Base-by-base conservation (phyloP, 2,113 vertebrate genomes). In the Craseonycteris thonglongyai region DNA sequence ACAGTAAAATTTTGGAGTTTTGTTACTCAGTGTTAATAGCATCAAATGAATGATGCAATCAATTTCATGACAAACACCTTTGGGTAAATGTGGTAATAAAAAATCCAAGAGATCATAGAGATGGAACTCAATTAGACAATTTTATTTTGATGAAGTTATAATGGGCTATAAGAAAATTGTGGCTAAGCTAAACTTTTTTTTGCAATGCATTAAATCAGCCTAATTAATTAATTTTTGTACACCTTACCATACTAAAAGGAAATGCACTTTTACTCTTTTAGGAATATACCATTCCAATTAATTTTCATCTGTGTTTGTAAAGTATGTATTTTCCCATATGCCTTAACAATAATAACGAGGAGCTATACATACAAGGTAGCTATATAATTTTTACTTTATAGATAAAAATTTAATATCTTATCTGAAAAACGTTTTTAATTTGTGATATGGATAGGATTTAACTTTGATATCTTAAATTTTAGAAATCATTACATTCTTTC, bases 391-490 rank as follows among this genome's bases (percentile, higher is more conserved):
- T 91, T 96, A 85, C 40, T 95, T 89, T 83, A 89, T 47, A 82
- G 47, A 94, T 11, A 94, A 21, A 96, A 92, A 85, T 75, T 12
- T 54, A 87, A 84, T 42, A 72, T 1, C 8, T 80, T 86, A 91
- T 59, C 14, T 88, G 82, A 58, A 92, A 83, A 88, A 54, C 49
- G 1, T 83, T 80, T 90, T 95, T 15, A 92, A 85, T 88, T 76
- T 92, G 40, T 88, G 81, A 94, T 85, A 71, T 66, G 35, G 61
- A 83, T 38, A 68, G 69, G 95, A 85, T 51, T 74, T 56, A n/a
- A 92, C 88, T 96, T 93, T 78, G 42, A 92, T 93, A 61, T 83
- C 42, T 86, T 96, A 95, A 89, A 94, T 95, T 82, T 22, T 15
- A 95, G 63, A 90, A 95, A 95, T 61, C 0, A 2, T 81, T 78